Evolutionary conservation across 2,888 invertebrate genomes (phyloP).

Genomic region (Drosophila limbata): DNA sequence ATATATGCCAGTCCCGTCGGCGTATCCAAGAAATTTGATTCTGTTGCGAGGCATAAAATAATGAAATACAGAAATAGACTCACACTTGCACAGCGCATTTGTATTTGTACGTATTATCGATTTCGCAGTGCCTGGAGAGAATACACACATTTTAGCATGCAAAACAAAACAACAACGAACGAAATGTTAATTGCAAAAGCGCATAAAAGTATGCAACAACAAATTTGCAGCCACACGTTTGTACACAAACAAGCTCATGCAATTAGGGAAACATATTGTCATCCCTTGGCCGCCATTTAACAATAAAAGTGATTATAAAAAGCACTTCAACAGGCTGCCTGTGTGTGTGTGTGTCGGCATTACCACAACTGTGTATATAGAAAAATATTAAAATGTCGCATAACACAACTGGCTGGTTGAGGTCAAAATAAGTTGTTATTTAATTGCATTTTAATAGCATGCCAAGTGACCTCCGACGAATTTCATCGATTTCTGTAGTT

Average conservation of each 20-base stretch:
- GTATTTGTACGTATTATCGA: slow-evolving; percentile 19
- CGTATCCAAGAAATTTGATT: slow-evolving; percentile 97
- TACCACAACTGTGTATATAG: slow-evolving; percentile 13
- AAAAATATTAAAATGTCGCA: slow-evolving; percentile 36
- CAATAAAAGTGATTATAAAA: slow-evolving; percentile 22
- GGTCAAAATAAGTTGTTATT: slow-evolving; percentile 24
- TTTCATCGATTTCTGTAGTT: background rate
- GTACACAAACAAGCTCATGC: slow-evolving; percentile 38
- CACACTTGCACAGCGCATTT: background rate
- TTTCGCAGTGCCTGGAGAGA: slow-evolving; percentile 6
- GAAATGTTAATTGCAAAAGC: slow-evolving; percentile 33
- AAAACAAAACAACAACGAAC: slow-evolving; percentile 5
- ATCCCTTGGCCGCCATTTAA: slow-evolving; percentile 13
- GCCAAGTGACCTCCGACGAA: background rate
- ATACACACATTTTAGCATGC: slow-evolving; percentile 17
- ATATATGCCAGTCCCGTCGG: slow-evolving; percentile 96
- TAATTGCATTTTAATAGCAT: slow-evolving; percentile 40
- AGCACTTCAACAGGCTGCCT: slow-evolving; percentile 10
- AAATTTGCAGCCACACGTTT: slow-evolving; percentile 1
- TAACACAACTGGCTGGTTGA: slow-evolving; percentile 12
- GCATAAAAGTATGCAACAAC: slow-evolving; percentile 50
- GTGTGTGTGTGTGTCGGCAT: background rate
- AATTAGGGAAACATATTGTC: slow-evolving; percentile 62
- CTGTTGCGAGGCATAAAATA: slow-evolving; percentile 66
- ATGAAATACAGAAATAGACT: slow-evolving; percentile 14